Evolutionary conservation across 2,888 invertebrate genomes (phyloP), one percentile per base, ranked within the genome.

Genomic region (Chromoteleia sp.): DNA sequence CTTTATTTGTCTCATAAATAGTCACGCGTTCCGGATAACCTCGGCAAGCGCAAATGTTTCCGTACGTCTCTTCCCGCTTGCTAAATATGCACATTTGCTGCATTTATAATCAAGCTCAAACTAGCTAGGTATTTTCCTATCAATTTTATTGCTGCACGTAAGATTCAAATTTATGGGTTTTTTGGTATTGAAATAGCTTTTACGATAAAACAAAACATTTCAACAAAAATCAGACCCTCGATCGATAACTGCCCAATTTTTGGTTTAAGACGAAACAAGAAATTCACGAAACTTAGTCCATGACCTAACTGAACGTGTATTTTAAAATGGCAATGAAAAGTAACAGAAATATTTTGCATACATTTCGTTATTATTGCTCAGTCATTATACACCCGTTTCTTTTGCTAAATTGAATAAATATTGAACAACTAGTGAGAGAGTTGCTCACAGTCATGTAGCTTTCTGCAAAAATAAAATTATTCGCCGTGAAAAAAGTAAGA

Each of bases 1-100:
- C 84, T 85, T 85, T 83, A 84, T 70, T 81, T 70, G 71, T 76
- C 43, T 39, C 73, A 79, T 83, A 83, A 83, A 81, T 78, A 75
- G 52, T 59, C 17, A 36, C 54, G 75, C 70, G 61, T 61, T 50
- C 41, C 54, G 30, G 58, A 54, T 30, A 45, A 65, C 67, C 77
- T 63, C 36, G 21, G 15, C 63, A 63, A 48, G 59, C 68, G 25
- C 43, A 36, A 76, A 61, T 39, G 75, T 41, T 67, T 67, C 73
- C 52, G 33, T 50, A 25, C 29, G 12, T 48, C 39, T 50, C 63
- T 58, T 61, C 39, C 33, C 45, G n/a, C 39, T 56, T 19, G 19
- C 61, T 48, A 63, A 63, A 48, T 41, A 58, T 54, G 45, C 70
- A 30, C 68, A 36, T 43, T 54, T 7, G 45, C 25, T 36, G 36